Percentiles rank a stretch among this genome's conserved stretches.
Conservation (phyloP, 2,888 invertebrate species). For the Andrena hattorfiana region DNA sequence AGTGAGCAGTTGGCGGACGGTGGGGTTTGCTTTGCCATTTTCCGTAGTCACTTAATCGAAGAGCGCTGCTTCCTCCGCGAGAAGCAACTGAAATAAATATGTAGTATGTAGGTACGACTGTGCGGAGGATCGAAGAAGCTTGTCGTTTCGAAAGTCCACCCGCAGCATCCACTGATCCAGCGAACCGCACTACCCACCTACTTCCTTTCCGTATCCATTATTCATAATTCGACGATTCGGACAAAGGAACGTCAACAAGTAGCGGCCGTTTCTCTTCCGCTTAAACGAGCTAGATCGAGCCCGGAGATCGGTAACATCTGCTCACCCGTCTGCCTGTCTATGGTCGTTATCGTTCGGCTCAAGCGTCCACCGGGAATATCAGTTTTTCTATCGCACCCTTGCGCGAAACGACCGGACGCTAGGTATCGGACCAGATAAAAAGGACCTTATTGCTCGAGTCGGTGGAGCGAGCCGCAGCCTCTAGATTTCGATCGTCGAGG, state of each 20-base stretch:
- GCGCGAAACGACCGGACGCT: background rate
- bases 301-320: slow-evolving; percentile 25
- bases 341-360: slow-evolving; percentile 27
- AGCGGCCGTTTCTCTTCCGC: slow-evolving; percentile 10
- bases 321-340: slow-evolving; percentile 14
- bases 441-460: slow-evolving; percentile 3
- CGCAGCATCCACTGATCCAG: background rate
- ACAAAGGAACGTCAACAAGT: slow-evolving; percentile 52
- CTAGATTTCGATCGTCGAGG: background rate
- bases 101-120: background rate
- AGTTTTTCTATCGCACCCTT: slow-evolving; percentile 27
- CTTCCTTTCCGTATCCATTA: slow-evolving; percentile 39
- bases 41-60: background rate
- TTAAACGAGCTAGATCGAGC: too few relatives aligned
- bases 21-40: background rate
- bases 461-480: background rate
- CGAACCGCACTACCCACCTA: background rate
- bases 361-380: slow-evolving; percentile 4
- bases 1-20: background rate
- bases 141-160: background rate
- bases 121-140: background rate
- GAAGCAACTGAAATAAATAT: background rate
- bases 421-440: slow-evolving; percentile 26
- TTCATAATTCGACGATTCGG: slow-evolving; percentile 49
- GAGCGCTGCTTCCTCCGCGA: background rate